Base-by-base conservation (phyloP, 2,888 invertebrate species). In the Podotricha telesiphe region DNA sequence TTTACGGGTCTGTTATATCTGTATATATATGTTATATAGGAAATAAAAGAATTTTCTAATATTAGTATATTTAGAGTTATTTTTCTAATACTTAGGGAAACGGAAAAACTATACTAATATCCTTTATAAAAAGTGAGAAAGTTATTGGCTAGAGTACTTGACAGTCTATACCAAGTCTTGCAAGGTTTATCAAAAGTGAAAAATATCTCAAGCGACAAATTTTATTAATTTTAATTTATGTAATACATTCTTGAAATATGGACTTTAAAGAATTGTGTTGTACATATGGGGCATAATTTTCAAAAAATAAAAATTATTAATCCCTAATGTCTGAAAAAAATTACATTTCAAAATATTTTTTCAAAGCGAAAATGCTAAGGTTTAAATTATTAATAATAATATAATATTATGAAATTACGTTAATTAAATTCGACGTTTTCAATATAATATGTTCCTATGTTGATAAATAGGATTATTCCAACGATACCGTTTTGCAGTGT, bases 401-500 rank as follows among this genome's bases (percentile, higher is more conserved):
- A 28, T 28, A 28, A 28, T 28, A 28, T 28, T 28, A 28, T 28
- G 6, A 28, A 28, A 28, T 28, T 4, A 4, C 2, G 28, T 28
- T 28, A 53, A 53, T 28, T 53, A 28, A 11, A n/a, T 42, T 42
- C 13, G 42, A 42, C 13, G n/a, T 55, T 42, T 58, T 42, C n/a
- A 22, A 20, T 40, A 22, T n/a, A 58, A 42, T 15, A 42, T 42
- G 11, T 59, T 59, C 6, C n/a, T 45, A 1, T 28, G n/a, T 28
- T 45, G n/a, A 22, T 45, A 6, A 45, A 59, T 59, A 45, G 59
- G 42, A 45, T 59, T 55, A 71, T 66, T 62, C 65, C 55, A n/a
- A 55, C 28, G 17, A 45, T 34, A 47, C 47, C 45, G n/a, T 55
- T 42, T 28, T 55, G 42, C 59, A 45, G 55, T 65, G 53, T 45